These are phyloP conservation scores for Trichonephila inaurata DNA, from an alignment of 1,140 invertebrate species.

Conservation along the genomic window DNA sequence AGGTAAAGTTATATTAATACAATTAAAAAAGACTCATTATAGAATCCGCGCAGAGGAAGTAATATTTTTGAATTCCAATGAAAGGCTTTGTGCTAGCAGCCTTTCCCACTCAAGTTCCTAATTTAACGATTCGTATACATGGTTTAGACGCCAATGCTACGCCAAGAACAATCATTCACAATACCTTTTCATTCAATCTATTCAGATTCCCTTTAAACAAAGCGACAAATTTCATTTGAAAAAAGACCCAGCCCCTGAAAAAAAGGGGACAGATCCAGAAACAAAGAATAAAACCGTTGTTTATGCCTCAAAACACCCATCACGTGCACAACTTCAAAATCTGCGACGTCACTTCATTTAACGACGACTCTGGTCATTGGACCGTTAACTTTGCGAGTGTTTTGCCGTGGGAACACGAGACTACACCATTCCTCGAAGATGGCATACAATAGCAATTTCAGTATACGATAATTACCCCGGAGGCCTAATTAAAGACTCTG, in stretches of 20 bases:
- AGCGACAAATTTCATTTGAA: slow-evolving; percentile 25
- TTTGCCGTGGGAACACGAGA: slow-evolving; percentile 44
- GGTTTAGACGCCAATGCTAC: not conserved
- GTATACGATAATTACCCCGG: not conserved
- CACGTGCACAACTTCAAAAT: slow-evolving; percentile 46
- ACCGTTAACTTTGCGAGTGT: slow-evolving; percentile 53
- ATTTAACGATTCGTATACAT: not conserved
- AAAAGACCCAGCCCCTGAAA: not conserved
- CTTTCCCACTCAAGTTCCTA: not conserved
- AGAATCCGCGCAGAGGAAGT: too few species aligned
- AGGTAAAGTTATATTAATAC: too few species aligned
- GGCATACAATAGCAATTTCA: slow-evolving; percentile 35
- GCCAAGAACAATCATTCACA: not conserved
- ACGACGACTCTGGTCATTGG: slow-evolving; percentile 33
- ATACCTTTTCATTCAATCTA: not conserved
- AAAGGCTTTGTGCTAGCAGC: not conserved
- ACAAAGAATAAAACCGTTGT: slow-evolving; percentile 50
- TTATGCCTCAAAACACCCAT: slow-evolving; percentile 14
- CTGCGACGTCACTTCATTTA: slow-evolving; percentile 64
- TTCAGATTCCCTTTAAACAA: slow-evolving; percentile 29
- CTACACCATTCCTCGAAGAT: not conserved
- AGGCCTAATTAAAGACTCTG: slow-evolving; percentile 1
- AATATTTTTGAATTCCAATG: too few species aligned
- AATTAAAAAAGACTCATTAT: too few species aligned
- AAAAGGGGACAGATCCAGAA: not conserved